A percentile compares a stretch with the other conserved stretches of the same genome.
These are phyloP conservation scores for Tenthredo distinguenda DNA, from an alignment of 2,888 invertebrate genomes.

Conservation along the genomic window DNA sequence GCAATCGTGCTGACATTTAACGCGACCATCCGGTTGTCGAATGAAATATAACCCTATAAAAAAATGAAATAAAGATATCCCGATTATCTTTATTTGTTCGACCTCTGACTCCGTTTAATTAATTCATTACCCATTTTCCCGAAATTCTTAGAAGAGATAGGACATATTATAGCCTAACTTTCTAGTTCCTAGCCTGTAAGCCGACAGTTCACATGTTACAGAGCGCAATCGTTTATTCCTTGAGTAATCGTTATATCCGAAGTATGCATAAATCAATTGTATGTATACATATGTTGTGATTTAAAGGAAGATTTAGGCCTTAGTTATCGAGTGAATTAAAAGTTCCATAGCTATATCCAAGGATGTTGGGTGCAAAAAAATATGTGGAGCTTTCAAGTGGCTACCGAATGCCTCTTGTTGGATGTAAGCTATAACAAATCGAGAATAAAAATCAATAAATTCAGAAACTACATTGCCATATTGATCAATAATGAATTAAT, in stretches of 20 bases:
- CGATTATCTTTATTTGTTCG: neutral
- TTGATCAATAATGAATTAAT: conserved; percentile 23
- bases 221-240: neutral
- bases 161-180: neutral
- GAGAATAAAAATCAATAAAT: conserved; percentile 28
- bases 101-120: neutral
- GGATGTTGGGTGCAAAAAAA: conserved; percentile 51
- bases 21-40: neutral
- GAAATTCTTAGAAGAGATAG: neutral
- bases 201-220: neutral
- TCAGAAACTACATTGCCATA: conserved; percentile 17
- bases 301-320: neutral
- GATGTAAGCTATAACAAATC: conserved; percentile 78
- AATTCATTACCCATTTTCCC: neutral
- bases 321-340: neutral
- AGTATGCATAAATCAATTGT: neutral
- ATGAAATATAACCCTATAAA: neutral
- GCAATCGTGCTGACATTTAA: neutral
- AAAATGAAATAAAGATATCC: neutral
- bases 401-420: conserved; percentile 80
- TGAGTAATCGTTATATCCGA: neutral
- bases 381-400: conserved; percentile 77
- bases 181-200: conserved; percentile 16
- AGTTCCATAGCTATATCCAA: neutral
- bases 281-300: neutral